A percentile compares a stretch with the other conserved stretches of the same genome.
Evolutionary conservation across 2,797 vertebrate species (phyloP).

Genomic region (Danio kyathit): DNA sequence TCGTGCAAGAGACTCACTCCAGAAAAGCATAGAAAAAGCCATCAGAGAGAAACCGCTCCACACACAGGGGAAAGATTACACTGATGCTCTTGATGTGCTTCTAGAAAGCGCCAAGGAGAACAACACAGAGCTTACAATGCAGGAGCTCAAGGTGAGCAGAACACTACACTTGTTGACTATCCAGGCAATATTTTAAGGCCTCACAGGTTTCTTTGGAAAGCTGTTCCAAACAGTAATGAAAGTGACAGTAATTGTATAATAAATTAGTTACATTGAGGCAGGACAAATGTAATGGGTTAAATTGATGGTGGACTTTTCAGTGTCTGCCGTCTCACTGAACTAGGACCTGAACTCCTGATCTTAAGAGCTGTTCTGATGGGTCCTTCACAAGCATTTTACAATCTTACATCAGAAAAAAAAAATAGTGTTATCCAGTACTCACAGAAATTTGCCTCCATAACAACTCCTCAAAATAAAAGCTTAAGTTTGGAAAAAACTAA

Average conservation of each 20-base stretch:
- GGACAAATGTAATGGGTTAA: background rate
- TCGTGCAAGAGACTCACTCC: conserved; percentile 89
- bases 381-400: no score
- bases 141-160: conserved; percentile 91
- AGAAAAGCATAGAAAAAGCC: conserved; percentile 93
- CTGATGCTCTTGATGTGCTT: conserved; percentile 92
- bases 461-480: no score
- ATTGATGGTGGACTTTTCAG: no score
- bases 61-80: conserved; percentile 92
- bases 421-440: no score
- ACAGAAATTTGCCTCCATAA: no score
- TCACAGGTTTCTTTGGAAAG: background rate
- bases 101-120: conserved; percentile 96
- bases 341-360: no score
- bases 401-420: no score
- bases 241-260: background rate
- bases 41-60: conserved; percentile 94
- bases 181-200: background rate
- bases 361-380: no score
- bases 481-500: no score
- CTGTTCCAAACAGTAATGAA: background rate
- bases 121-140: conserved; percentile 94
- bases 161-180: background rate
- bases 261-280: background rate
- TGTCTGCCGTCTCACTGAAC: no score